These are phyloP conservation scores for Cylas formicarius DNA, from an alignment of 1,140 invertebrate genomes.

Conservation along the genomic window DNA sequence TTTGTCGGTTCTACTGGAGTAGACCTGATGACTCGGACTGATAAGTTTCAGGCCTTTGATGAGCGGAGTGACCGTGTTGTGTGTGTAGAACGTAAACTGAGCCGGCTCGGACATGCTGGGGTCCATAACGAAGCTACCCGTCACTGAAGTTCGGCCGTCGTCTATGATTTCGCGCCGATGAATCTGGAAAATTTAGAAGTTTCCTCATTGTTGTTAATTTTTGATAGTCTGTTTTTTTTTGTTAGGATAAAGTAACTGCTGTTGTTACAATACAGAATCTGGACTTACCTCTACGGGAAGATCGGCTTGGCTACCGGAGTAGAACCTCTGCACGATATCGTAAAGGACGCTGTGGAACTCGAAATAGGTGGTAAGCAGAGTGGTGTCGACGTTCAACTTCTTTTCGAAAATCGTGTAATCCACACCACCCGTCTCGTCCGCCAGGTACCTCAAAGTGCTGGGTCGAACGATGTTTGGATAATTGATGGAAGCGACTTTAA, in stretches of 20 bases:
- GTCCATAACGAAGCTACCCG: conserved; percentile 46
- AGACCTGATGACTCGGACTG: conserved; percentile 44
- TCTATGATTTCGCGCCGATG: conserved; percentile 44
- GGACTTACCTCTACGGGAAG: conserved; percentile 45
- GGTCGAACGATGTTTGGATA: conserved; percentile 42
- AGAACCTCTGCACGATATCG: conserved; percentile 44
- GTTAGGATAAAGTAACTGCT: too few species aligned
- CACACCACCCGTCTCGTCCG: conserved; percentile 42
- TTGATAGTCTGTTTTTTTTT: too few species aligned
- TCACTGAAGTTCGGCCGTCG: conserved; percentile 42
- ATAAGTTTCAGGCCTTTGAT: conserved; percentile 43
- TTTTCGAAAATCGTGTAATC: conserved; percentile 46
- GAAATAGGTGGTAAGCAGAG: conserved; percentile 47
- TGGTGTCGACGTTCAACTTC: conserved; percentile 46
- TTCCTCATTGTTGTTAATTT: conserved; percentile 2
- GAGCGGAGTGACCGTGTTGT: conserved; percentile 44
- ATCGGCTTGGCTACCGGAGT: conserved; percentile 44
- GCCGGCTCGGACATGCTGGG: conserved; percentile 44
- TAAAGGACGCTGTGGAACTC: conserved; percentile 46
- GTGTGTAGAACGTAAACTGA: conserved; percentile 44
- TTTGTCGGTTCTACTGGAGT: conserved; percentile 41
- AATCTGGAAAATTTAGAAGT: conserved; percentile 33
- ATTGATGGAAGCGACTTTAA: conserved; percentile 46
- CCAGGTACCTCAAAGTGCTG: conserved; percentile 43
- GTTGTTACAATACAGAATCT: too few species aligned